phyloP scores from a whole-genome alignment of 2,113 vertebrate genomes.

The Daphoenositta chrysoptera region DNA sequence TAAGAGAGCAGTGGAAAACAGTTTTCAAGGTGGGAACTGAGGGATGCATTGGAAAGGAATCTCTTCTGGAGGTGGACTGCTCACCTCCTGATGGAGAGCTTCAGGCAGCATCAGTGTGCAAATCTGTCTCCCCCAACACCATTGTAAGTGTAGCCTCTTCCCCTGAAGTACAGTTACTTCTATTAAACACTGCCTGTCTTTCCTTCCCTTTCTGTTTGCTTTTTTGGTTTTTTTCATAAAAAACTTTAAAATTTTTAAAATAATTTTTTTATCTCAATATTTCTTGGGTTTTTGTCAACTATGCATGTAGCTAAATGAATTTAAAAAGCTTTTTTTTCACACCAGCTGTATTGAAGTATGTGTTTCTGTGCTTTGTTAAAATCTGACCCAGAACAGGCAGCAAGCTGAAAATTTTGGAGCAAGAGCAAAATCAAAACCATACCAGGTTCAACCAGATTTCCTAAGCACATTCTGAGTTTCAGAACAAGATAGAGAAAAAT shows the following conservation, averaged over 20 bases:
- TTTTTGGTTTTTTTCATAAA: no score
- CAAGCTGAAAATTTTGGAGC: background rate
- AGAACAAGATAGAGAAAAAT: background rate
- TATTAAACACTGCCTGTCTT: background rate
- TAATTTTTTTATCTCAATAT: background rate
- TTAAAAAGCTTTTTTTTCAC: background rate
- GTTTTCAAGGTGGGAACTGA: background rate
- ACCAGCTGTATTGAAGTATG: background rate
- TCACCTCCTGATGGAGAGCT: background rate
- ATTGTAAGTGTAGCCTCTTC: background rate
- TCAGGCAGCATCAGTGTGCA: background rate
- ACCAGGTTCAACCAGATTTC: background rate
- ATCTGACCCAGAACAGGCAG: background rate
- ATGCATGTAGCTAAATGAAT: background rate
- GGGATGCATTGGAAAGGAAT: background rate
- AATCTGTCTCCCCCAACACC: background rate
- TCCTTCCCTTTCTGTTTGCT: no score
- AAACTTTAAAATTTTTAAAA: no score
- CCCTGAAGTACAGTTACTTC: background rate
- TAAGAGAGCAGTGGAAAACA: background rate
- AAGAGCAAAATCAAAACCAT: background rate
- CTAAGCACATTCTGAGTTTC: background rate
- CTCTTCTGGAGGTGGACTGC: background rate
- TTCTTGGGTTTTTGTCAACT: background rate
- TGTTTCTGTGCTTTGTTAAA: background rate